phyloP scores from a whole-genome alignment of 2,888 invertebrate genomes.

The Silvanus unidentatus region DNA sequence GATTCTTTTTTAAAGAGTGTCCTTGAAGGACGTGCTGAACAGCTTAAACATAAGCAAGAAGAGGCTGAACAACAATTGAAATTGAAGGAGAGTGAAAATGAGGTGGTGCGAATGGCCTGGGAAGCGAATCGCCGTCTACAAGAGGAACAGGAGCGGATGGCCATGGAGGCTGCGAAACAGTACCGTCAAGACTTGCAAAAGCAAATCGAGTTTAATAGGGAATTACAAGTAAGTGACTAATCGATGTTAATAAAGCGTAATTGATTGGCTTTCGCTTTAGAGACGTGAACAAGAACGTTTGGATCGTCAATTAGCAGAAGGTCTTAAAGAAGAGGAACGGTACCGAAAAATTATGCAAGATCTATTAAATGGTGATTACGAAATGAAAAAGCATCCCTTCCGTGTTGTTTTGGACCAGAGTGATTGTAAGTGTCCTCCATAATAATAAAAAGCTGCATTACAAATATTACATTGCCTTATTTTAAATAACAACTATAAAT shows the following conservation, averaged over 20 bases:
- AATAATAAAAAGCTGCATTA: background rate
- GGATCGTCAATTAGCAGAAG: conserved; percentile 34
- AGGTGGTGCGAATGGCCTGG: conserved; percentile 32
- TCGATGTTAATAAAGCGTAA: conserved; percentile 4
- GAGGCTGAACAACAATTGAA: conserved; percentile 34
- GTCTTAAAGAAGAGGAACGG: conserved; percentile 37
- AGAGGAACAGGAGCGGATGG: conserved; percentile 35
- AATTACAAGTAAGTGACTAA: conserved; percentile 33
- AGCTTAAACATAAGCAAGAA: conserved; percentile 34
- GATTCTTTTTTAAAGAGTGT: conserved; percentile 29
- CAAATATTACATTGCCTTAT: too few relatives aligned
- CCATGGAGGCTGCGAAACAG: conserved; percentile 29
- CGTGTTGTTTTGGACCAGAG: conserved; percentile 33
- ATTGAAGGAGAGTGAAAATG: conserved; percentile 39
- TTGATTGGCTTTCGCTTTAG: conserved; percentile 23
- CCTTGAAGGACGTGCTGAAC: conserved; percentile 36
- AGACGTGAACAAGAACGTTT: conserved; percentile 36
- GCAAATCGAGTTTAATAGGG: conserved; percentile 42
- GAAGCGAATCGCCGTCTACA: conserved; percentile 37
- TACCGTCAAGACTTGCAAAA: conserved; percentile 40
- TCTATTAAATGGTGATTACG: conserved; percentile 26
- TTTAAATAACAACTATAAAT: too few relatives aligned
- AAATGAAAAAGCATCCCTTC: conserved; percentile 38
- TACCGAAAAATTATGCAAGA: conserved; percentile 34
- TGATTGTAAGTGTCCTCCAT: conserved; percentile 33